A percentile compares a stretch with the other conserved stretches of the same genome.
Evolutionary conservation across 2,113 vertebrate species (phyloP).

Genomic region (Saguinus imperator): DNA sequence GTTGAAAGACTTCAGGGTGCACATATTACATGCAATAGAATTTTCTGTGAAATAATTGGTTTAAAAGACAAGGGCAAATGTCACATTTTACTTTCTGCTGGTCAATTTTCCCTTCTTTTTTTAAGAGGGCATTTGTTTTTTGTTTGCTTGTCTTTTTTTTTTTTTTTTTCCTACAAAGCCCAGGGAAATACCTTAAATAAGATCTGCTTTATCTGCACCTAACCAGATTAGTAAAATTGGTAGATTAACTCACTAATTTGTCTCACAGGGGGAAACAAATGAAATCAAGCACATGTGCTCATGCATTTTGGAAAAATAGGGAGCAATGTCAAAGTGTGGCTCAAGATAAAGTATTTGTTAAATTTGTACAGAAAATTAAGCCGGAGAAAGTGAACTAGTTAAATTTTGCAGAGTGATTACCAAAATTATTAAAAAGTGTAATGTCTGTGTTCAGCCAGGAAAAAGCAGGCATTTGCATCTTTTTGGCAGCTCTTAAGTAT

Average conservation of each 20-base stretch:
- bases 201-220: background rate
- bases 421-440: constrained; percentile 18
- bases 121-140: background rate
- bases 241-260: constrained; percentile 14
- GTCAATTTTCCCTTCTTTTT: background rate
- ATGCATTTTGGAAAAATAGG: background rate
- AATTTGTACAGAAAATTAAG: constrained; percentile 34
- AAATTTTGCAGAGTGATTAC: background rate
- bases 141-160: background rate
- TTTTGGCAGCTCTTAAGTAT: background rate
- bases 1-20: background rate
- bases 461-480: background rate
- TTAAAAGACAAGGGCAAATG: background rate
- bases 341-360: constrained; percentile 46
- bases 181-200: background rate
- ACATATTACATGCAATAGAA: no score
- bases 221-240: background rate
- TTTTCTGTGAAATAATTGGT: background rate
- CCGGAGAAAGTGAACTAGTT: constrained; percentile 52
- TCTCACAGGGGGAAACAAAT: background rate
- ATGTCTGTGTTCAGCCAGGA: background rate
- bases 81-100: background rate
- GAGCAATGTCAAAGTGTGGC: background rate
- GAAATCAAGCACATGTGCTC: background rate
- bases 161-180: background rate